A percentile compares a stretch with the other conserved stretches of the same genome.
Evolutionary conservation across 2,888 invertebrate genomes (phyloP).

Genomic region (Folsomia manolachei): DNA sequence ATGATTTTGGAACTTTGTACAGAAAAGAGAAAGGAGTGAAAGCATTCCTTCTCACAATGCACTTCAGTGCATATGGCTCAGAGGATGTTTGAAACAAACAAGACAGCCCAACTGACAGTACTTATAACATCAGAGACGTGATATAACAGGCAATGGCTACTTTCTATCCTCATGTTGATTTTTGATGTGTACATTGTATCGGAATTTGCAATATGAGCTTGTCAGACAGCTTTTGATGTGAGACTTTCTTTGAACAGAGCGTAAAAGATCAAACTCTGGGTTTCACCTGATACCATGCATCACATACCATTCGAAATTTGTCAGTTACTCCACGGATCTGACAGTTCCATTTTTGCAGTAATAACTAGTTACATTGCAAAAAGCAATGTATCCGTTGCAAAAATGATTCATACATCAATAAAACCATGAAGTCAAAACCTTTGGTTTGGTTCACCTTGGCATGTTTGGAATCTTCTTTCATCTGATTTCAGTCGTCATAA

Average conservation of each 20-base stretch:
- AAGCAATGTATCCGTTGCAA: too few species aligned
- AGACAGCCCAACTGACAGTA: neutral
- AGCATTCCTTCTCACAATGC: too few species aligned
- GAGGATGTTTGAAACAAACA: neutral
- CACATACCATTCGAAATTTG: neutral
- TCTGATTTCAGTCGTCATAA: too few species aligned
- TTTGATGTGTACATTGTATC: neutral
- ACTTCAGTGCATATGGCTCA: neutral
- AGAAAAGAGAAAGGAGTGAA: neutral
- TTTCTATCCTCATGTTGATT: neutral
- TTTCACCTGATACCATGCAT: neutral
- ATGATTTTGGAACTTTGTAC: neutral
- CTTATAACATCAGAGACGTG: too few species aligned
- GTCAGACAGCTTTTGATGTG: neutral
- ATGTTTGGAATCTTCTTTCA: too few species aligned
- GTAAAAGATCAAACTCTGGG: slow-evolving; percentile 1
- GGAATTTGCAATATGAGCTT: neutral
- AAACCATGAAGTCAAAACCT: too few species aligned
- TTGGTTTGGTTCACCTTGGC: too few species aligned
- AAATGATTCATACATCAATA: too few species aligned
- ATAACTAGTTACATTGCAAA: too few species aligned
- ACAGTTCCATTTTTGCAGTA: neutral
- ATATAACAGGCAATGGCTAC: neutral
- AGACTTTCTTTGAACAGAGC: neutral
- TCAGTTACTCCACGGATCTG: neutral